These are phyloP conservation scores for Eciton burchellii DNA, from an alignment of 1,140 invertebrate species.

Conservation along the genomic window DNA sequence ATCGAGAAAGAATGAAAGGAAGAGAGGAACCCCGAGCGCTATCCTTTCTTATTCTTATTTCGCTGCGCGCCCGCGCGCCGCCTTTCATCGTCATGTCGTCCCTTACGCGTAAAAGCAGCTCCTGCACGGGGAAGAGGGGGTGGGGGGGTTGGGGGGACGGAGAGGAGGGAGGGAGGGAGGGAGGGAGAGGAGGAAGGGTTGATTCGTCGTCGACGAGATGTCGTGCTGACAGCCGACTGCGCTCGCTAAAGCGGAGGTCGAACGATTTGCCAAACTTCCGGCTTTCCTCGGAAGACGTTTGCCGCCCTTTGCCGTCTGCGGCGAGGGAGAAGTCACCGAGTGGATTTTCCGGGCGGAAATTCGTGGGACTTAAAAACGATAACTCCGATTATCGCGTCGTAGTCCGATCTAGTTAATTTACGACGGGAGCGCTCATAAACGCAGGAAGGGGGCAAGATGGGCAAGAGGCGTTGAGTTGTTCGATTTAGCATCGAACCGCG, in stretches of 20 bases:
- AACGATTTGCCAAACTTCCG: conserved; percentile 71
- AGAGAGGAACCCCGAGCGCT: conserved; percentile 36
- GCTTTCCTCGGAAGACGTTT: conserved; percentile 27
- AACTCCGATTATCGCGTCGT: background rate
- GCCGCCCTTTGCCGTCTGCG: background rate
- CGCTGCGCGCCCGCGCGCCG: conserved; percentile 1
- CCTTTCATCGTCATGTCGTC: conserved; percentile 42
- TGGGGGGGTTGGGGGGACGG: too few relatives aligned
- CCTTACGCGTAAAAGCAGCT: conserved; percentile 61
- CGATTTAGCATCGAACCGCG: too few relatives aligned
- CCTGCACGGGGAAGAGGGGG: conserved; percentile 29
- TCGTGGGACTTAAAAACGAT: background rate
- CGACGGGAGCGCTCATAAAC: too few relatives aligned
- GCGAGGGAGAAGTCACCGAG: conserved; percentile 1
- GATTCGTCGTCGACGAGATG: conserved; percentile 67
- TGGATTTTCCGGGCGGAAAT: conserved; percentile 11
- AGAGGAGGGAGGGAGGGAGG: too few relatives aligned
- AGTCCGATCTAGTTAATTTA: too few relatives aligned
- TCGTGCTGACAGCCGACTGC: conserved; percentile 67
- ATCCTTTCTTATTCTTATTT: conserved; percentile 71
- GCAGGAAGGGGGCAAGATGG: too few relatives aligned
- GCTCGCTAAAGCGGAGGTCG: conserved; percentile 59
- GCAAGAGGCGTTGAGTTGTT: too few relatives aligned
- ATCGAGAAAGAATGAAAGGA: conserved; percentile 52
- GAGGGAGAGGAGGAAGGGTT: conserved; percentile 28